Evolutionary conservation across 23 tunicate genomes (phyloP).

Genomic region (Trididemnum miniatum): DNA sequence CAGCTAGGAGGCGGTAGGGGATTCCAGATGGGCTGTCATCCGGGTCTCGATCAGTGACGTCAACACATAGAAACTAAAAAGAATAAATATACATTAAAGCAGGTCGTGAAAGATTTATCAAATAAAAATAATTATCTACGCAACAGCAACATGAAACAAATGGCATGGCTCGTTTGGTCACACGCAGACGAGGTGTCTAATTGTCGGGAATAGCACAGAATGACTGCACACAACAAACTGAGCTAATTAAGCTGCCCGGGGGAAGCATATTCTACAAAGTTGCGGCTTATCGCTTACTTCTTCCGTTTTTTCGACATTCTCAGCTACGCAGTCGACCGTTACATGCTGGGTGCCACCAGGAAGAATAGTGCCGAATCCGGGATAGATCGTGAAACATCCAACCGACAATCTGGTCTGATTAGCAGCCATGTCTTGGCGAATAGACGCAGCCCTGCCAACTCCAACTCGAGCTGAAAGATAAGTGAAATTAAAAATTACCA

Average conservation of each 20-base stretch:
- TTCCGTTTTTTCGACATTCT: slow-evolving; percentile 74
- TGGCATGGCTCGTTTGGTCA: too few species aligned
- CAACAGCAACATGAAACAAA: too few species aligned
- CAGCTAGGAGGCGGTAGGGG: slow-evolving; percentile 86
- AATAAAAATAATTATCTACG: neutral
- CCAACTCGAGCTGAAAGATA: slow-evolving; percentile 60
- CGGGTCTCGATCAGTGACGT: slow-evolving; percentile 93
- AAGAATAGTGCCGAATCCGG: slow-evolving; percentile 88
- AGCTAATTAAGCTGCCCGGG: neutral
- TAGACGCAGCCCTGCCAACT: slow-evolving; percentile 69
- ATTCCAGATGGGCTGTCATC: slow-evolving; percentile 66
- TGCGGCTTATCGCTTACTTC: too few species aligned
- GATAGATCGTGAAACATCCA: slow-evolving; percentile 87
- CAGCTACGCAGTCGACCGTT: slow-evolving; percentile 87
- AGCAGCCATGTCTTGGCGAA: slow-evolving; percentile 68
- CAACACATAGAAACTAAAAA: slow-evolving; percentile 75
- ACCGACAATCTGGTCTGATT: slow-evolving; percentile 77
- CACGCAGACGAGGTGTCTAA: too few species aligned
- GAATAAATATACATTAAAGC: neutral
- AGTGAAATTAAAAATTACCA: too few species aligned
- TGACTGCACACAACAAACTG: too few species aligned
- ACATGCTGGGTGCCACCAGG: slow-evolving; percentile 77
- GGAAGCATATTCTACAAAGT: neutral
- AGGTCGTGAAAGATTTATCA: neutral
- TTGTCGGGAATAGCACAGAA: too few species aligned